These are phyloP conservation scores for Porites cylindrica DNA, from an alignment of 92 coral and sea anemone species.

Conservation along the genomic window DNA sequence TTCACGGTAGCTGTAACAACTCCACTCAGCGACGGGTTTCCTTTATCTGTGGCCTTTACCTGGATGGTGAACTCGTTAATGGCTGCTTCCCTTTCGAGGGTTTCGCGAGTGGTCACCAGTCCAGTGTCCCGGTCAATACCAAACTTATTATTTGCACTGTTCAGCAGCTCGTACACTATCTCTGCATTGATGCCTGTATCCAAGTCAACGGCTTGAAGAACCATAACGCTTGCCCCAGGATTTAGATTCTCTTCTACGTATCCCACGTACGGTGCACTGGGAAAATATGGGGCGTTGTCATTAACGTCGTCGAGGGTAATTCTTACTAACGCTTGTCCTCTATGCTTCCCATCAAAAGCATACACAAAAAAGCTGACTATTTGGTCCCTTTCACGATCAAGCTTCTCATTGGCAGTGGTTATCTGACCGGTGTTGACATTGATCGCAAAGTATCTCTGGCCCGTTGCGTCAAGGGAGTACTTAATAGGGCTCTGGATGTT, in stretches of 20 bases:
- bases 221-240: conserved; percentile 82
- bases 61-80: conserved; percentile 71
- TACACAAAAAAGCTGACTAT: conserved; percentile 70
- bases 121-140: conserved; percentile 73
- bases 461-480: conserved; percentile 67
- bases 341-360: conserved; percentile 79
- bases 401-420: conserved; percentile 69
- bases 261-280: conserved; percentile 83
- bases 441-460: conserved; percentile 65
- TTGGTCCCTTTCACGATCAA: conserved; percentile 74
- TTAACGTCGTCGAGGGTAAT: conserved; percentile 77
- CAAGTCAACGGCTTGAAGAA: conserved; percentile 86
- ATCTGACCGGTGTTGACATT: conserved; percentile 62
- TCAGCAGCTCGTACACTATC: conserved; percentile 72
- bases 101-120: conserved; percentile 59
- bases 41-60: conserved; percentile 80
- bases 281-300: conserved; percentile 84
- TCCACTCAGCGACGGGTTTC: conserved; percentile 62
- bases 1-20: conserved; percentile 81
- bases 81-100: conserved; percentile 70
- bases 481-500: conserved; percentile 37
- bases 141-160: conserved; percentile 72
- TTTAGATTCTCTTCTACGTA: conserved; percentile 74
- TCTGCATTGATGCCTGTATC: conserved; percentile 78
- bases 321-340: conserved; percentile 72